Evolutionary conservation across 2,888 invertebrate species (phyloP).

Genomic region (Chymomyza fuscimana): DNA sequence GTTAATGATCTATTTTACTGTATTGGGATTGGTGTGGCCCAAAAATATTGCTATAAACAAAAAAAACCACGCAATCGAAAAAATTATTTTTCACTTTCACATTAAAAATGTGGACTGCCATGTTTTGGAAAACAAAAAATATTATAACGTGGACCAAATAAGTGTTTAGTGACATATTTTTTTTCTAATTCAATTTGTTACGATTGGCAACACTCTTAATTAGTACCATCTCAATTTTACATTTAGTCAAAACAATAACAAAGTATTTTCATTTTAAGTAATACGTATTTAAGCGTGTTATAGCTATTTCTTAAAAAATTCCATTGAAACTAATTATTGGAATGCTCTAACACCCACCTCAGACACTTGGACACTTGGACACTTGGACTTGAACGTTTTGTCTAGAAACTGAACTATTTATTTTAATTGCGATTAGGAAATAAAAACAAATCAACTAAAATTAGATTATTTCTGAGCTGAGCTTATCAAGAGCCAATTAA

Average conservation of each 20-base stretch:
- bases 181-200: background rate
- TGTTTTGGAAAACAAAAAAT: too few species aligned
- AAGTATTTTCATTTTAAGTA: too few species aligned
- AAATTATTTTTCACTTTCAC: too few species aligned
- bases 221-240: background rate
- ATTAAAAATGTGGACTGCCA: too few species aligned
- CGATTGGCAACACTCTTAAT: background rate
- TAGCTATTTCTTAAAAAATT: background rate
- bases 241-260: background rate
- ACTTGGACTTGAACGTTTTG: background rate
- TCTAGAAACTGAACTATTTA: background rate
- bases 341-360: background rate
- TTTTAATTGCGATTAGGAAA: background rate
- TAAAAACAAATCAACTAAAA: background rate
- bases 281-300: background rate
- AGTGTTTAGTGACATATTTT: too few species aligned
- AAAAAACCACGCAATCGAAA: too few species aligned
- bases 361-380: background rate
- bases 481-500: slow-evolving; percentile 74
- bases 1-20: too few species aligned
- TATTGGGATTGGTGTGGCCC: too few species aligned
- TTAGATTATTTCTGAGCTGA: slow-evolving; percentile 1
- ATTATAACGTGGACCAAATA: too few species aligned
- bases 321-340: background rate
- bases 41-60: too few species aligned